These are phyloP conservation scores for Cybosia mesomella DNA, from an alignment of 2,888 invertebrate genomes.

Conservation along the genomic window DNA sequence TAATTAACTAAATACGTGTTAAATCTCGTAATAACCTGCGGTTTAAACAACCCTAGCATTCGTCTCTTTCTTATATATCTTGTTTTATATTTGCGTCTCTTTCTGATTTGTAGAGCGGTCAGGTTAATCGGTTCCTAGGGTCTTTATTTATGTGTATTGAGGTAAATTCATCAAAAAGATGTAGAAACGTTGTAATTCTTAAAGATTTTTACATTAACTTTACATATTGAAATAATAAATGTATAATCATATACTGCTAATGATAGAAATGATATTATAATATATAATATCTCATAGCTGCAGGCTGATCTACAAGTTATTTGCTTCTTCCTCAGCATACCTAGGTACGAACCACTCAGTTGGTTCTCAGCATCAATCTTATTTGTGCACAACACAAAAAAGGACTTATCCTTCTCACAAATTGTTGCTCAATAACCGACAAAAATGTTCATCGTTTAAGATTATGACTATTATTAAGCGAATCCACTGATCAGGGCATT, in stretches of 20 bases:
- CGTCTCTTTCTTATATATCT: conserved; percentile 66
- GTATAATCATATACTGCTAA: not conserved
- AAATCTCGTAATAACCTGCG: conserved; percentile 85
- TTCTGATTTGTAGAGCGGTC: conserved; percentile 57
- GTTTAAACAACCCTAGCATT: conserved; percentile 73
- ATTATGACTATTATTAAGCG: conserved; percentile 84
- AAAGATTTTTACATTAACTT: not conserved
- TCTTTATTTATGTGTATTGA: conserved; percentile 12
- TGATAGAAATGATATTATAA: too few relatives aligned
- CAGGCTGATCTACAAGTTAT: not conserved
- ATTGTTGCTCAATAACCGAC: conserved; percentile 62
- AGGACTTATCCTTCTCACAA: conserved; percentile 50
- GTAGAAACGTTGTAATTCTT: too few relatives aligned
- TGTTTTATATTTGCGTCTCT: conserved; percentile 52
- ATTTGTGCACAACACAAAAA: conserved; percentile 44
- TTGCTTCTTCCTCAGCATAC: not conserved
- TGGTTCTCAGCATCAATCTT: conserved; percentile 19
- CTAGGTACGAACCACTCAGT: conserved; percentile 3
- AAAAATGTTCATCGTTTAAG: conserved; percentile 78
- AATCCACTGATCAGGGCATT: conserved; percentile 84
- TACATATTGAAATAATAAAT: not conserved
- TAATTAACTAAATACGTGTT: conserved; percentile 86
- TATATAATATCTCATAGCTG: not conserved
- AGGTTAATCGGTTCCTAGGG: conserved; percentile 28
- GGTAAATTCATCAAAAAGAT: not conserved